A percentile compares a stretch with the other conserved stretches of the same genome.
Conservation (phyloP, 2,113 vertebrate genomes). For the Anolis sagrei region DNA sequence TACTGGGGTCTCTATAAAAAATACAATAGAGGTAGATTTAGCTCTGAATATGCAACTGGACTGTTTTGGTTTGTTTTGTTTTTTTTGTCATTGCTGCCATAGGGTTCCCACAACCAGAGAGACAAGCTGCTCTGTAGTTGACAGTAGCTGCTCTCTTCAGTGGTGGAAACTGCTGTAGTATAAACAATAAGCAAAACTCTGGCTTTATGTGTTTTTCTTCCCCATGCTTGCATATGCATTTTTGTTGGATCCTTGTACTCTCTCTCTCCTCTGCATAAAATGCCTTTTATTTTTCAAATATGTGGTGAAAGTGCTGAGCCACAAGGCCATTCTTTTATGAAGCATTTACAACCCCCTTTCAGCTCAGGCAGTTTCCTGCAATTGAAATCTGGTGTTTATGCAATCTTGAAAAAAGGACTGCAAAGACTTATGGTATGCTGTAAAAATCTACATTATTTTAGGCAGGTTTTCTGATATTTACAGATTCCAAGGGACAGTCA, state of each 20-base stretch:
- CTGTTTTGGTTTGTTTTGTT: too few species aligned
- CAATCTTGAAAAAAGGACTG: constrained; percentile 46
- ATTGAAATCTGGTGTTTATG: constrained; percentile 58
- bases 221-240: neutral
- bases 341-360: neutral
- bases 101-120: neutral
- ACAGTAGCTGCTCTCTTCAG: neutral
- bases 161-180: neutral
- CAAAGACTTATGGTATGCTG: constrained; percentile 31
- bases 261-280: neutral
- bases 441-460: neutral
- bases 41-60: neutral
- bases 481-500: neutral
- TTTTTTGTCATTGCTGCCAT: neutral
- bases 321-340: constrained; percentile 3
- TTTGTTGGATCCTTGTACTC: neutral
- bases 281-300: neutral
- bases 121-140: neutral
- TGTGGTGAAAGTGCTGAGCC: neutral
- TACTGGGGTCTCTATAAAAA: neutral
- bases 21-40: neutral
- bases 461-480: constrained; percentile 2
- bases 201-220: neutral
- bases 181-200: neutral
- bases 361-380: constrained; percentile 16